phyloP scores from a whole-genome alignment of 2,888 invertebrate genomes.

The Pocota personata region DNA sequence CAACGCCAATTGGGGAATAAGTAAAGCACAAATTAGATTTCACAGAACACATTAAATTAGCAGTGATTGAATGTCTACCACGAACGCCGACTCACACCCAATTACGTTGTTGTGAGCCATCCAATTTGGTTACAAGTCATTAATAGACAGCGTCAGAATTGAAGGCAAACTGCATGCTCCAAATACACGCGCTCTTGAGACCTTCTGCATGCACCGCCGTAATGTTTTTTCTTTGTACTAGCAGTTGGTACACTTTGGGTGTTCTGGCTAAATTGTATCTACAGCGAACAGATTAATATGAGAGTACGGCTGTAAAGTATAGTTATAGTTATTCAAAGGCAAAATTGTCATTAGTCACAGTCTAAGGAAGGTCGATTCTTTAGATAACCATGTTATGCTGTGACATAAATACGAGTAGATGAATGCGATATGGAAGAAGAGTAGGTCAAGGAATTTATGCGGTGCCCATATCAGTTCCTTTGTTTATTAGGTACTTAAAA shows the following conservation, averaged over 20 bases:
- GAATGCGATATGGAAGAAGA: not conserved
- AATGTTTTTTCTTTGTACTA: not conserved
- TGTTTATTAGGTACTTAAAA: not conserved
- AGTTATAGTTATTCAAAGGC: slow-evolving; percentile 4
- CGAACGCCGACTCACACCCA: slow-evolving; percentile 30
- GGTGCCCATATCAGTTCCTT: not conserved
- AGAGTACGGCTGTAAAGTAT: not conserved
- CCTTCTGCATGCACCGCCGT: slow-evolving; percentile 7
- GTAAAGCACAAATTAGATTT: slow-evolving; percentile 9
- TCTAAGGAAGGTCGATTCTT: slow-evolving; percentile 24
- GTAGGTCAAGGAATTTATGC: slow-evolving; percentile 1
- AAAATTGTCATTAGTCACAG: slow-evolving; percentile 27
- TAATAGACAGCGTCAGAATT: slow-evolving; percentile 20
- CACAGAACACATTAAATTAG: not conserved
- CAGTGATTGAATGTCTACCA: slow-evolving; percentile 15
- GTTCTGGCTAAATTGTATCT: not conserved
- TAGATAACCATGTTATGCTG: not conserved
- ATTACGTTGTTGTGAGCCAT: slow-evolving; percentile 34
- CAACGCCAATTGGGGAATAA: not conserved
- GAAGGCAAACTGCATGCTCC: slow-evolving; percentile 62
- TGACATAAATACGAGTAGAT: not conserved
- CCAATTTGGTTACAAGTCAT: slow-evolving; percentile 14
- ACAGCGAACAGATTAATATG: not conserved
- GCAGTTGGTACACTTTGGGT: not conserved
- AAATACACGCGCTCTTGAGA: slow-evolving; percentile 41